Conservation (phyloP, 2,888 invertebrate species). For the Heliconius aoede region DNA sequence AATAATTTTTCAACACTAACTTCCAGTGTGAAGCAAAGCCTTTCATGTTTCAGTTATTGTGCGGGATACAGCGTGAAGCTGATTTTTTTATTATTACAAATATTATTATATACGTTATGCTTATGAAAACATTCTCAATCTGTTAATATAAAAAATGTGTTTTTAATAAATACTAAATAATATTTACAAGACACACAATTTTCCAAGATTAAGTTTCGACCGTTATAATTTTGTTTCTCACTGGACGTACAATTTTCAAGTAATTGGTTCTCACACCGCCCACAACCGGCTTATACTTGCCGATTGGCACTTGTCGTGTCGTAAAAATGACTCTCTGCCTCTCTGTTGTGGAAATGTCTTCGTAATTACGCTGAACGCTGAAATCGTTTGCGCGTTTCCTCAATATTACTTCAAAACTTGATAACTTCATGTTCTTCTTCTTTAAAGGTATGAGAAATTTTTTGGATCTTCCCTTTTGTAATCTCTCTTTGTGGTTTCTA, state of each 20-base stretch:
- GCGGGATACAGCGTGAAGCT: too few species aligned
- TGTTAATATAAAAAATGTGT: not conserved
- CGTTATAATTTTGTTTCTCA: conserved; percentile 64
- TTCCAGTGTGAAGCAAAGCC: not conserved
- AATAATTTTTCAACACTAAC: not conserved
- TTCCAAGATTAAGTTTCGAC: conserved; percentile 49
- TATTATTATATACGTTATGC: not conserved
- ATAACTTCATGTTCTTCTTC: conserved; percentile 72
- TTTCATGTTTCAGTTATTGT: not conserved
- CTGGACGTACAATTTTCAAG: conserved; percentile 65
- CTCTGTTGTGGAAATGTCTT: conserved; percentile 54
- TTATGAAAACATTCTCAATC: not conserved
- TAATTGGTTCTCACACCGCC: conserved; percentile 62
- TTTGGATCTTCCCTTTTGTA: conserved; percentile 61
- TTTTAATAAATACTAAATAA: not conserved
- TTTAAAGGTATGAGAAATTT: conserved; percentile 74
- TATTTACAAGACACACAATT: not conserved
- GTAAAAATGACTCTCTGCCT: conserved; percentile 47
- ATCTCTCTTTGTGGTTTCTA: conserved; percentile 47
- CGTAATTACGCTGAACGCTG: conserved; percentile 47
- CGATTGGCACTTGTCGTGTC: conserved; percentile 56
- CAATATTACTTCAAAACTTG: conserved; percentile 68
- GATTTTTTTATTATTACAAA: not conserved
- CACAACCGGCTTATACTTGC: conserved; percentile 70
- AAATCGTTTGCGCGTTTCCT: conserved; percentile 60